phyloP scores from a whole-genome alignment of 2,888 invertebrate genomes.

The Empis livida region DNA sequence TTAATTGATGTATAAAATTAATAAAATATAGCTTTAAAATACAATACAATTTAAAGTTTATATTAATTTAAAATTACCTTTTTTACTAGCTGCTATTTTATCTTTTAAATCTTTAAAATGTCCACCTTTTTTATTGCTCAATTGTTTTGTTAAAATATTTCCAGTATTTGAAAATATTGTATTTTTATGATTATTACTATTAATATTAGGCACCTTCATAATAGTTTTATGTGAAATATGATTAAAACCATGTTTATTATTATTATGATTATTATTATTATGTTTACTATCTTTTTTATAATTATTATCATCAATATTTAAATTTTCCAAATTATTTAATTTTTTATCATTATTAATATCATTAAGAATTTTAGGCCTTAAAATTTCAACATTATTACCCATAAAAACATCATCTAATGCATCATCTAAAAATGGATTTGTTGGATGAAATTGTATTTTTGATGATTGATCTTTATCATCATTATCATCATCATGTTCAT shows the following conservation, averaged over 20 bases:
- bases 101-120: constrained; percentile 45
- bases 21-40: no score
- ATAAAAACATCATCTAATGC: constrained; percentile 10
- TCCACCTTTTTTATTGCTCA: constrained; percentile 31
- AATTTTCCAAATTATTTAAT: background rate
- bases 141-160: constrained; percentile 13
- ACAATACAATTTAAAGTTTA: no score
- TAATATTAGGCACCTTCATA: background rate
- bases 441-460: constrained; percentile 26
- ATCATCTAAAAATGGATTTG: constrained; percentile 32
- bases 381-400: background rate
- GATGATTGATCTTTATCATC: constrained; percentile 7
- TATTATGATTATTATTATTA: constrained; percentile 2
- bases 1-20: no score
- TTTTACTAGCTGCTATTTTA: constrained; percentile 38
- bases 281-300: background rate
- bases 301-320: background rate
- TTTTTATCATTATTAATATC: background rate
- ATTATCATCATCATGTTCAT: no score
- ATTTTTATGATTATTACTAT: background rate
- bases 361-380: no score
- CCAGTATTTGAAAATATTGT: background rate
- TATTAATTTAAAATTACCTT: constrained; percentile 19
- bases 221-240: background rate
- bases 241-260: constrained; percentile 1